Percentiles rank a stretch among this genome's conserved stretches.
These are phyloP conservation scores for Suncus etruscus DNA, from an alignment of 2,113 vertebrate genomes.

Conservation along the genomic window DNA sequence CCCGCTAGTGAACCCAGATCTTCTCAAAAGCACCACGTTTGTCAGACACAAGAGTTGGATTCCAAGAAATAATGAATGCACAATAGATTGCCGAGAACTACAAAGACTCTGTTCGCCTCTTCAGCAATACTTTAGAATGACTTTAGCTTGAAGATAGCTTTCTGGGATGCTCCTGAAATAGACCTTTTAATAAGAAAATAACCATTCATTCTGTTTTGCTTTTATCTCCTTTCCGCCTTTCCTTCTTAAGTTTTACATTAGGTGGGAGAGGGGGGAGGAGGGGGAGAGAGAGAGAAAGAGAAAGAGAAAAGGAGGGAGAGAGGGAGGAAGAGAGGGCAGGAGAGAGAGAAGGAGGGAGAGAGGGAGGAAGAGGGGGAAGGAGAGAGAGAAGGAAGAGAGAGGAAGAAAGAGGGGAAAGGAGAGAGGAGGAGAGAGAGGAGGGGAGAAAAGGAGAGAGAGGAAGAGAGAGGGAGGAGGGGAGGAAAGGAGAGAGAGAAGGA, in stretches of 20 bases:
- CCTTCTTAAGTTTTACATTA: background rate
- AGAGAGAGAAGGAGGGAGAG: too few species aligned
- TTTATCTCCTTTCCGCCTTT: background rate
- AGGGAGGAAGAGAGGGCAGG: too few species aligned
- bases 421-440: too few species aligned
- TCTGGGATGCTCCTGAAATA: slow-evolving; percentile 19
- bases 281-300: too few species aligned
- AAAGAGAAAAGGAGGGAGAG: too few species aligned
- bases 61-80: slow-evolving; percentile 41
- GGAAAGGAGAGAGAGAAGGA: too few species aligned
- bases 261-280: background rate
- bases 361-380: too few species aligned
- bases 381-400: too few species aligned
- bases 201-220: background rate
- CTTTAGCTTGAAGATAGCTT: slow-evolving; percentile 46
- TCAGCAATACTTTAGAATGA: slow-evolving; percentile 42
- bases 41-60: background rate
- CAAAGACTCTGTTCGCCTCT: background rate
- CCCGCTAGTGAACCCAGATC: background rate
- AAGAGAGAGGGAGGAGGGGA: too few species aligned
- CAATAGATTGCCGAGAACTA: slow-evolving; percentile 6
- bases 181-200: slow-evolving; percentile 1
- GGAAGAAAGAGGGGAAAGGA: too few species aligned
- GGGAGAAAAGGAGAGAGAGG: too few species aligned
- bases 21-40: background rate